These are phyloP conservation scores for Myathropa florea DNA, from an alignment of 2,888 invertebrate species.

Conservation along the genomic window DNA sequence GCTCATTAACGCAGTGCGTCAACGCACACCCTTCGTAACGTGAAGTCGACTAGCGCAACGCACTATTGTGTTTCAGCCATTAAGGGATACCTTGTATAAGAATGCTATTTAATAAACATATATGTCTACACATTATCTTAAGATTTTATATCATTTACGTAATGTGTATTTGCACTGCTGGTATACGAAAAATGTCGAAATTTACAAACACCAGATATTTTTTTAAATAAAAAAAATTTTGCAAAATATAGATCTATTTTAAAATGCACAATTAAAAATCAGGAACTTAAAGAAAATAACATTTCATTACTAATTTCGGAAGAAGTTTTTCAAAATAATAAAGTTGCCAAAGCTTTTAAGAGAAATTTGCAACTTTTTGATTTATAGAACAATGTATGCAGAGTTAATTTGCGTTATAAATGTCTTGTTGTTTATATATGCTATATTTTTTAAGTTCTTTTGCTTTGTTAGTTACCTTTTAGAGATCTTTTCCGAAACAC, in stretches of 20 bases:
- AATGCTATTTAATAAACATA: neutral
- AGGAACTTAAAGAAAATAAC: slow-evolving; percentile 43
- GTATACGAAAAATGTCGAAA: slow-evolving; percentile 45
- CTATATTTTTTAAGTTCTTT: slow-evolving; percentile 69
- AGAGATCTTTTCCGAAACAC: slow-evolving; percentile 98
- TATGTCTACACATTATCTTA: neutral
- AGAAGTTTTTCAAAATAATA: slow-evolving; percentile 58
- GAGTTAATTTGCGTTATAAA: slow-evolving; percentile 61
- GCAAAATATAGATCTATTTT: slow-evolving; percentile 64
- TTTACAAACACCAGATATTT: slow-evolving; percentile 52
- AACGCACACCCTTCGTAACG: too few relatives aligned
- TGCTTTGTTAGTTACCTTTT: slow-evolving; percentile 90
- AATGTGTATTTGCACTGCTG: slow-evolving; percentile 54
- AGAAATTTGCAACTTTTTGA: slow-evolving; percentile 64
- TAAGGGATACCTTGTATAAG: too few relatives aligned
- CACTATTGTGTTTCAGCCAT: too few relatives aligned
- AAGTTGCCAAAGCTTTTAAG: slow-evolving; percentile 65
- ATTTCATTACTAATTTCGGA: slow-evolving; percentile 47
- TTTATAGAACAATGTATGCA: slow-evolving; percentile 59
- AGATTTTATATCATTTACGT: slow-evolving; percentile 27
- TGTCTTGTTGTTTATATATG: slow-evolving; percentile 70
- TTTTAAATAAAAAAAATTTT: slow-evolving; percentile 46
- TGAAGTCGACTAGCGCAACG: too few relatives aligned
- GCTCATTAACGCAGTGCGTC: too few relatives aligned
- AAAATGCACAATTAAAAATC: slow-evolving; percentile 66